phyloP scores from a whole-genome alignment of 2,888 invertebrate genomes.

The Zootermopsis nevadensis region DNA sequence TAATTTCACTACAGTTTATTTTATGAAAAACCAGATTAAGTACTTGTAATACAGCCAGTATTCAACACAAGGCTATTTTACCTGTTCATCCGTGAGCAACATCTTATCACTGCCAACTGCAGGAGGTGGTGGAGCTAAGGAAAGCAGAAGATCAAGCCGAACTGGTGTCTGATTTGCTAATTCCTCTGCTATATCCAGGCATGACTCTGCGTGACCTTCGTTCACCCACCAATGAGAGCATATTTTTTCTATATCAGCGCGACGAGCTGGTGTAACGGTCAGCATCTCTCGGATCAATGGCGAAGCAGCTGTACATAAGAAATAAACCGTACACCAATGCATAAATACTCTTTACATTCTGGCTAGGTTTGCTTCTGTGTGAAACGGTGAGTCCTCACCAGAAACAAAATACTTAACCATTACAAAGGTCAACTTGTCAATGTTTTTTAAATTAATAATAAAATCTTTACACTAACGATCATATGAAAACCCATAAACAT shows the following conservation, averaged over 20 bases:
- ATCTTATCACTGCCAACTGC: slow-evolving; percentile 69
- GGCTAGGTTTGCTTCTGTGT: too few species aligned
- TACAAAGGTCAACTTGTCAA: too few species aligned
- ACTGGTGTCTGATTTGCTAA: slow-evolving; percentile 92
- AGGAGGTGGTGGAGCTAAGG: slow-evolving; percentile 75
- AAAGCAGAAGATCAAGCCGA: slow-evolving; percentile 85
- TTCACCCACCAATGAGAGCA: slow-evolving; percentile 99
- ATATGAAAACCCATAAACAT: too few species aligned
- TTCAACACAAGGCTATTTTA: slow-evolving; percentile 43
- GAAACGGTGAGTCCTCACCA: too few species aligned
- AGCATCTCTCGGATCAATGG: slow-evolving; percentile 94
- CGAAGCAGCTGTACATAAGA: slow-evolving; percentile 81
- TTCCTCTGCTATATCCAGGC: slow-evolving; percentile 87
- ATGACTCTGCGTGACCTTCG: slow-evolving; percentile 81
- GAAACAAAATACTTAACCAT: too few species aligned
- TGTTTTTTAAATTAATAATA: too few species aligned
- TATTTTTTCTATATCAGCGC: slow-evolving; percentile 94
- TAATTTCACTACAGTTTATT: too few species aligned
- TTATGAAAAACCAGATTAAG: too few species aligned
- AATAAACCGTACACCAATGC: neutral
- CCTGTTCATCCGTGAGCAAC: slow-evolving; percentile 71
- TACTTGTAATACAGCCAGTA: too few species aligned
- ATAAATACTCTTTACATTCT: too few species aligned
- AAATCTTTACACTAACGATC: too few species aligned
- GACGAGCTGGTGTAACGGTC: slow-evolving; percentile 87